Percentiles rank a stretch among this genome's conserved stretches.
These are phyloP conservation scores for Tinea pellionella DNA, from an alignment of 2,888 invertebrate species.

Conservation along the genomic window DNA sequence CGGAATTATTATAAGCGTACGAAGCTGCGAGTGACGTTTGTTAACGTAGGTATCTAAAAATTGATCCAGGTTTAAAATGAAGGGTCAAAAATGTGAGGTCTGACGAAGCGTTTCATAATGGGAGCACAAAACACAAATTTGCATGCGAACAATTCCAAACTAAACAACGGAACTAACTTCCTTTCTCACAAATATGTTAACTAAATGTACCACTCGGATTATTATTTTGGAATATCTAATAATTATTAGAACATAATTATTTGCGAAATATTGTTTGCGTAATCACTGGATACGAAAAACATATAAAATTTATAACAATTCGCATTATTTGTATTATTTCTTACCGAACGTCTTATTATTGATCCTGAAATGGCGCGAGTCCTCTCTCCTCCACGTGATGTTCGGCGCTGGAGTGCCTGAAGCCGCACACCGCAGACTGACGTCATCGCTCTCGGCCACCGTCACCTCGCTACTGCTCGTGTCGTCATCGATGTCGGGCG, in stretches of 20 bases:
- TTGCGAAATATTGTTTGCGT: no score
- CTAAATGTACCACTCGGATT: neutral
- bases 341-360: constrained; percentile 52
- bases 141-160: neutral
- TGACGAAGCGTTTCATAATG: neutral
- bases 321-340: no score
- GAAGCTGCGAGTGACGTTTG: no score
- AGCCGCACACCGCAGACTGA: constrained; percentile 81
- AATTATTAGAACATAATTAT: no score
- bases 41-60: no score
- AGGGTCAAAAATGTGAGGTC: neutral
- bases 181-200: neutral
- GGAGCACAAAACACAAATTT: constrained; percentile 5
- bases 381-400: constrained; percentile 85
- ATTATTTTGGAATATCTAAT: no score
- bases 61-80: no score
- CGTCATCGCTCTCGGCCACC: constrained; percentile 82
- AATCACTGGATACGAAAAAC: no score
- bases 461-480: constrained; percentile 81
- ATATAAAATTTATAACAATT: no score
- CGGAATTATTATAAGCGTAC: no score
- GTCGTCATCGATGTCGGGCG: constrained; percentile 82
- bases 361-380: constrained; percentile 71
- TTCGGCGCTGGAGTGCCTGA: constrained; percentile 82
- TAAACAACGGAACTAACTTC: neutral